Conservation (phyloP, 1,140 invertebrate genomes). For the Sitophilus oryzae region DNA sequence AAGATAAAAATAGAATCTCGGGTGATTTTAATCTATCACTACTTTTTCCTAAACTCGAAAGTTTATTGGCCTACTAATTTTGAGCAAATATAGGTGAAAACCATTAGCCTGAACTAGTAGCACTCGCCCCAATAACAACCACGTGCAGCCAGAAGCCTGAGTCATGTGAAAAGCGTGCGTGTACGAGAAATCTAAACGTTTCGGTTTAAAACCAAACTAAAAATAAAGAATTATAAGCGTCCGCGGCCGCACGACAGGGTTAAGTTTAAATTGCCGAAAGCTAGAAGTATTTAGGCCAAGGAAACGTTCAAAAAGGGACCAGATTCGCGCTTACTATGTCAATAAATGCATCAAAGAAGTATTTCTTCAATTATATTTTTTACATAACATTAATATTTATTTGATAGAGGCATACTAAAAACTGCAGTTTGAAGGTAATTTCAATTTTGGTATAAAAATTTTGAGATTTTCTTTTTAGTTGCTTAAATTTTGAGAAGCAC, state of each 20-base stretch:
- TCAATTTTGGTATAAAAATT: too few species aligned
- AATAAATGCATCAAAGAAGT: too few species aligned
- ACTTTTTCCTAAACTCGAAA: neutral
- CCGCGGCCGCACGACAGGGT: constrained; percentile 1
- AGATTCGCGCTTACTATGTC: too few species aligned
- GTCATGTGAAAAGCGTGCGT: neutral
- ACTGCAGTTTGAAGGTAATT: too few species aligned
- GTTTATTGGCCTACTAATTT: neutral
- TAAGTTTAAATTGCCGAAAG: constrained; percentile 10
- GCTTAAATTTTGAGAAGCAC: too few species aligned
- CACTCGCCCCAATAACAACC: neutral
- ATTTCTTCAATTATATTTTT: too few species aligned
- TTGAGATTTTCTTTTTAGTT: too few species aligned
- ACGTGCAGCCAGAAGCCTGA: too few species aligned
- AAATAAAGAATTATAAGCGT: neutral
- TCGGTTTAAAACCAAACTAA: constrained; percentile 1
- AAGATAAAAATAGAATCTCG: too few species aligned
- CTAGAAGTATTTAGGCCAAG: constrained; percentile 10
- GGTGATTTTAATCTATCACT: too few species aligned
- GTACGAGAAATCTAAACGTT: neutral
- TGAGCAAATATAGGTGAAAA: neutral
- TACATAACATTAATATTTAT: too few species aligned
- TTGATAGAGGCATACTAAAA: too few species aligned
- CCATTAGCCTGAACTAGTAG: neutral
- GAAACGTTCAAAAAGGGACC: neutral